These are phyloP conservation scores for Lycaon pictus DNA, from an alignment of 2,113 vertebrate species.

Conservation along the genomic window DNA sequence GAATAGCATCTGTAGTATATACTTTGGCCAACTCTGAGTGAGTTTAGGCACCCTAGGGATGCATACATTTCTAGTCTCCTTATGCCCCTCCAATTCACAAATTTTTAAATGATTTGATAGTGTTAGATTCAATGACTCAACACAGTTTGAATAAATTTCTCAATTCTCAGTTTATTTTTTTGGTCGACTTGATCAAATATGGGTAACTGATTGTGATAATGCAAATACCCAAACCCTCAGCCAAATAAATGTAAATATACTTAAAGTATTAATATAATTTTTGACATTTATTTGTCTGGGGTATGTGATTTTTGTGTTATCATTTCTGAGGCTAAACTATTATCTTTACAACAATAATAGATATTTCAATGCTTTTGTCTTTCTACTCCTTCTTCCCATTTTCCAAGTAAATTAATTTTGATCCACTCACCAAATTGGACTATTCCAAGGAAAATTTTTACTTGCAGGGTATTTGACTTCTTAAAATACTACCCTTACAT, in stretches of 20 bases:
- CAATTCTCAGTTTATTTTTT: not conserved
- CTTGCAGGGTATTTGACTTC: not conserved
- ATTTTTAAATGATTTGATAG: not conserved
- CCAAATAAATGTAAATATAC: not conserved
- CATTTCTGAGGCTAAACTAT: conserved; percentile 8
- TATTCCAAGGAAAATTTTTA: not conserved
- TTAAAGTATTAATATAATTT: not conserved
- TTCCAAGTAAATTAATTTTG: not conserved
- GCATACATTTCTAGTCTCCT: not conserved
- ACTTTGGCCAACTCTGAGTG: not conserved
- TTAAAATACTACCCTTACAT: not conserved
- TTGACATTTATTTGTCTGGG: not conserved
- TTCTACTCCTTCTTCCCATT: not conserved
- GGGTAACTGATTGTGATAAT: not conserved
- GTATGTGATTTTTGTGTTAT: not conserved
- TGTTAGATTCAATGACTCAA: not conserved
- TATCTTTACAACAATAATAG: not conserved
- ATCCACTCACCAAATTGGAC: not conserved
- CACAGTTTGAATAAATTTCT: conserved; percentile 6
- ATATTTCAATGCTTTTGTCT: not conserved
- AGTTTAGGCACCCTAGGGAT: not conserved
- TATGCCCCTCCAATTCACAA: not conserved
- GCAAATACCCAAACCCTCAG: not conserved
- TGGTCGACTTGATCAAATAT: not conserved
- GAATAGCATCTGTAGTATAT: not conserved